These are phyloP conservation scores for Erithacus rubecula DNA, from an alignment of 2,797 vertebrate species.

Conservation along the genomic window DNA sequence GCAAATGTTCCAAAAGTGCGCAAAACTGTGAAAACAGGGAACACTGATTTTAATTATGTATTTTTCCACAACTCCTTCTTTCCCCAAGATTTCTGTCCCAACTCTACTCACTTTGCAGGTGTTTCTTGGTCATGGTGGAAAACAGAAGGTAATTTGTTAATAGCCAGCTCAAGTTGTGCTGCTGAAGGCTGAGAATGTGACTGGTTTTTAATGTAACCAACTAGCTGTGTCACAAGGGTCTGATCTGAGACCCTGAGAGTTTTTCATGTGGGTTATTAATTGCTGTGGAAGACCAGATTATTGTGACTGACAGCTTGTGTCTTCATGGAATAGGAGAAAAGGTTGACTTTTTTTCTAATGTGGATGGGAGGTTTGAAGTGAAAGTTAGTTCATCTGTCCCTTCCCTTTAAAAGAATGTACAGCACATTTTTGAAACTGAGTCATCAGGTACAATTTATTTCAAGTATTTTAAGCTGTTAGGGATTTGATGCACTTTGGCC, in stretches of 20 bases:
- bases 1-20: neutral
- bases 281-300: neutral
- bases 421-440: slow-evolving; percentile 24
- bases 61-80: neutral
- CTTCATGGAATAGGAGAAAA: neutral
- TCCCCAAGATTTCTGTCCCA: neutral
- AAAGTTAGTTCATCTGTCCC: neutral
- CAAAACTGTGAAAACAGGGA: neutral
- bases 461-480: slow-evolving; percentile 2
- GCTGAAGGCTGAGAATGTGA: neutral
- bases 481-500: neutral
- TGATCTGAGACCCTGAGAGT: neutral
- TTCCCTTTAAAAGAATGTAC: slow-evolving; percentile 34
- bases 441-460: slow-evolving; percentile 19
- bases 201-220: neutral
- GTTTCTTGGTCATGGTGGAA: neutral
- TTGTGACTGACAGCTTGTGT: neutral
- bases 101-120: rapidly evolving
- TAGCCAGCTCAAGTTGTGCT: neutral
- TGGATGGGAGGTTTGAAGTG: neutral
- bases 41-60: neutral
- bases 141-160: neutral
- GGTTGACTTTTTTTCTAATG: neutral
- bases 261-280: neutral
- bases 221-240: neutral